Percentiles rank a stretch among this genome's conserved stretches.
Evolutionary conservation across 1,140 invertebrate genomes (phyloP).

Genomic region (Trichomalopsis sarcophagae): DNA sequence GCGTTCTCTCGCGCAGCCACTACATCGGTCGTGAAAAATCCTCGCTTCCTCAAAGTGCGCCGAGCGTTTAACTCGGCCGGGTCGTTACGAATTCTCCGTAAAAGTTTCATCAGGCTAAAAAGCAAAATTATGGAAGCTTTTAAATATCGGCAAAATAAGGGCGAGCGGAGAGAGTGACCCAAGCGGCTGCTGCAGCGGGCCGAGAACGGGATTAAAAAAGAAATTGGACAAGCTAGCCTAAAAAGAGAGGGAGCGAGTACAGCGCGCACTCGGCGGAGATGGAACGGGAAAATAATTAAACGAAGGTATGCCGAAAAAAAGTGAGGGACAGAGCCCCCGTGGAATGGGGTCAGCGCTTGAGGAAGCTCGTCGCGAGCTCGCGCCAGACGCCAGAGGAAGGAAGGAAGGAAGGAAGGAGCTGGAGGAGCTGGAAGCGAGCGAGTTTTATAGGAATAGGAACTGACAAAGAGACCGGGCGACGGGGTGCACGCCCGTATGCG

Average conservation of each 20-base stretch:
- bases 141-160: conserved; percentile 11
- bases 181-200: background rate
- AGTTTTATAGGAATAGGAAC: conserved; percentile 18
- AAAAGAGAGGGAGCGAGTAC: background rate
- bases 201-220: conserved; percentile 25
- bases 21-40: too few species aligned
- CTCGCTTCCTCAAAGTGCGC: background rate
- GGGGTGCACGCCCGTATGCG: background rate
- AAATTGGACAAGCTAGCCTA: conserved; percentile 17
- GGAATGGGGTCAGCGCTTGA: conserved; percentile 4
- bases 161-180: background rate
- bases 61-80: too few species aligned
- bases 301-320: conserved; percentile 28
- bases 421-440: background rate
- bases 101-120: conserved; percentile 22
- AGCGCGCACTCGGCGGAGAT: background rate
- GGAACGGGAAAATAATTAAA: conserved; percentile 35
- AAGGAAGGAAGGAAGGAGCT: background rate
- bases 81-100: background rate
- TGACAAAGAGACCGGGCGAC: background rate
- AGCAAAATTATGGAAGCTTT: conserved; percentile 18
- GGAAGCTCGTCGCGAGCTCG: background rate
- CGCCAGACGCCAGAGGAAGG: background rate
- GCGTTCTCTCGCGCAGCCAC: too few species aligned
- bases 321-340: background rate